Conservation (phyloP, 2,797 vertebrate species). For the Numenius phaeopus region DNA sequence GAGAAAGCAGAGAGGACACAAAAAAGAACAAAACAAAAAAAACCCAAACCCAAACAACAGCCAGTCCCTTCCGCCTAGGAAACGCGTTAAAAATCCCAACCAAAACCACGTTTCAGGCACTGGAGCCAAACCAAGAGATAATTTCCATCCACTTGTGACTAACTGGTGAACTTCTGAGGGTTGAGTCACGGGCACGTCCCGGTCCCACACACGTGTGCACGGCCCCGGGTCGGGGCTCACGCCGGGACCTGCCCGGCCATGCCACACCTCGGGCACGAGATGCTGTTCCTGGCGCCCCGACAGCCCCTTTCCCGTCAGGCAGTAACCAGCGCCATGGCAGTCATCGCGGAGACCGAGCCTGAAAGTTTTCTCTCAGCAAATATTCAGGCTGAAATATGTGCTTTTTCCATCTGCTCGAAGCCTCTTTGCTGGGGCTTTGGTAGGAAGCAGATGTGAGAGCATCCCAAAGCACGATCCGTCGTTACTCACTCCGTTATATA, state of each 20-base stretch:
- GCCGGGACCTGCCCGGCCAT: fast-evolving
- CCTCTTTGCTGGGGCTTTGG: constrained; percentile 33
- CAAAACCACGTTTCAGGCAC: background rate
- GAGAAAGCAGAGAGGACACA: background rate
- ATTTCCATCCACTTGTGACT: constrained; percentile 15
- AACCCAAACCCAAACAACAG: background rate
- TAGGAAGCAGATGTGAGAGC: constrained; percentile 66
- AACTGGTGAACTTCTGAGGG: background rate
- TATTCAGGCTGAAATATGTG: constrained; percentile 7
- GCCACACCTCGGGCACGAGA: fast-evolving
- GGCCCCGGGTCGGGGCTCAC: fast-evolving
- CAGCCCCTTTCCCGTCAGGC: background rate
- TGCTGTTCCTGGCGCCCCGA: background rate
- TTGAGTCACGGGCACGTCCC: background rate
- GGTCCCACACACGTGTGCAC: fast-evolving
- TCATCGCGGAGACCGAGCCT: background rate
- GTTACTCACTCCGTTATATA: constrained; percentile 33
- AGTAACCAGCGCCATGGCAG: background rate
- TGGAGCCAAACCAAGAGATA: background rate
- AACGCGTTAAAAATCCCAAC: background rate
- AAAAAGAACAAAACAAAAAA: background rate
- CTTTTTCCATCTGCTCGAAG: constrained; percentile 23
- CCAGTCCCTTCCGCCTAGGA: background rate
- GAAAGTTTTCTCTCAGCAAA: constrained; percentile 13
- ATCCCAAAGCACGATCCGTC: constrained; percentile 17